Evolutionary conservation across 2,797 vertebrate species (phyloP).

Genomic region (Tadarida brasiliensis): DNA sequence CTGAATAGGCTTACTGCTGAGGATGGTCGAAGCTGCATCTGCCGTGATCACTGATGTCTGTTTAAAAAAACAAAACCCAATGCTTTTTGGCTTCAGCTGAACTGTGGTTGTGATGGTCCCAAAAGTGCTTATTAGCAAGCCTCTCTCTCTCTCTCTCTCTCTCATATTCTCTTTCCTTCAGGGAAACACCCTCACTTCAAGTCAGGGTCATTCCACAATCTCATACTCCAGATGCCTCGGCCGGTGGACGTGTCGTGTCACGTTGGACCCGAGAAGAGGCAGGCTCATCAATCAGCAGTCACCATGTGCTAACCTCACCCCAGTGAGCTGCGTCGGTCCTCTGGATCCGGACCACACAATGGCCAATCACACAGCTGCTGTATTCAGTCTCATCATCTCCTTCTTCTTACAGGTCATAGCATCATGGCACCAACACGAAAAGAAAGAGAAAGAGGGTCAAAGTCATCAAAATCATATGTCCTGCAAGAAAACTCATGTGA

Average conservation of each 20-base stretch:
- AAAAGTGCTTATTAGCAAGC: conserved; percentile 84
- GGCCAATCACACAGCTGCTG: conserved; percentile 86
- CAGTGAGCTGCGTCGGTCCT: conserved; percentile 85
- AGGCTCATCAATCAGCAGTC: conserved; percentile 85
- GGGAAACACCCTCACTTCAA: conserved; percentile 58
- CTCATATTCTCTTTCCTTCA: conserved; percentile 76
- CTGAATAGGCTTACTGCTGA: background rate
- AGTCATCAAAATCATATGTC: conserved; percentile 67
- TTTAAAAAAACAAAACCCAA: background rate
- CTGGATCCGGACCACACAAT: conserved; percentile 84
- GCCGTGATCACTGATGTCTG: conserved; percentile 21
- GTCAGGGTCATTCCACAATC: conserved; percentile 70
- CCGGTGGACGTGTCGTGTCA: conserved; percentile 76
- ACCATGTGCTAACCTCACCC: conserved; percentile 80
- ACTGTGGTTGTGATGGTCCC: conserved; percentile 68
- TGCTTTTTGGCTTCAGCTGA: conserved; percentile 58
- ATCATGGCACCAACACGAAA: conserved; percentile 79
- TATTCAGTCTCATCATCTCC: conserved; percentile 86
- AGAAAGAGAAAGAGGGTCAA: conserved; percentile 69
- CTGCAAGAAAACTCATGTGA: conserved; percentile 65
- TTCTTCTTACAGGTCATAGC: conserved; percentile 85
- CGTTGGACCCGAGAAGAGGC: conserved; percentile 84
- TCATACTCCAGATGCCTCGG: conserved; percentile 73
- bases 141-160: conserved; percentile 47
- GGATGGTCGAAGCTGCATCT: background rate